Evolutionary conservation across 2,797 vertebrate genomes (phyloP).

Genomic region (Microchirus variegatus): DNA sequence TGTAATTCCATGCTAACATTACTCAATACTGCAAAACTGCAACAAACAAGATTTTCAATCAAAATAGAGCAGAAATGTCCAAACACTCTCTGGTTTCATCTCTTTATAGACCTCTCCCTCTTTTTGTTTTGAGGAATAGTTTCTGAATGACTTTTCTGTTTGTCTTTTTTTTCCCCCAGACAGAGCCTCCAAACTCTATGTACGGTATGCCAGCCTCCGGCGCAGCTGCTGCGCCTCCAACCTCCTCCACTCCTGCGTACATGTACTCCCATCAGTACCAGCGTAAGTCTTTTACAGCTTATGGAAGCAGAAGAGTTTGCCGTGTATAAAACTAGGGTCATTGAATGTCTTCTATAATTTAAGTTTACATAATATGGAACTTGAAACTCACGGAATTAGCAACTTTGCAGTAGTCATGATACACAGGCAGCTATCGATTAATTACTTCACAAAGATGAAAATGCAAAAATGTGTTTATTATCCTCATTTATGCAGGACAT

Average conservation of each 20-base stretch:
- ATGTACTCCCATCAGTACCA: conserved; percentile 87
- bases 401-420: background rate
- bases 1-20: background rate
- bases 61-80: background rate
- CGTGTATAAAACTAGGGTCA: background rate
- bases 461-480: too few species aligned
- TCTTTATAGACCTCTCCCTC: background rate
- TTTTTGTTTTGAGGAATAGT: background rate
- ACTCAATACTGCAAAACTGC: too few species aligned
- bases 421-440: background rate
- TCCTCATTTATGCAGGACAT: too few species aligned
- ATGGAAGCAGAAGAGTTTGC: background rate
- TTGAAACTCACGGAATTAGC: too few species aligned
- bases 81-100: too few species aligned
- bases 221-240: conserved; percentile 54
- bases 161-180: conserved; percentile 66
- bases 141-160: background rate
- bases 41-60: too few species aligned
- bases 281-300: conserved; percentile 83
- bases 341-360: background rate
- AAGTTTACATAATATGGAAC: too few species aligned
- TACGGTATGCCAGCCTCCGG: conserved; percentile 81
- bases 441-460: too few species aligned
- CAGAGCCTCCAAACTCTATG: conserved; percentile 81
- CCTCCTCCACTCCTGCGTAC: conserved; percentile 74